Conservation (phyloP, 1,140 invertebrate genomes). For the Drosophila orosa region DNA sequence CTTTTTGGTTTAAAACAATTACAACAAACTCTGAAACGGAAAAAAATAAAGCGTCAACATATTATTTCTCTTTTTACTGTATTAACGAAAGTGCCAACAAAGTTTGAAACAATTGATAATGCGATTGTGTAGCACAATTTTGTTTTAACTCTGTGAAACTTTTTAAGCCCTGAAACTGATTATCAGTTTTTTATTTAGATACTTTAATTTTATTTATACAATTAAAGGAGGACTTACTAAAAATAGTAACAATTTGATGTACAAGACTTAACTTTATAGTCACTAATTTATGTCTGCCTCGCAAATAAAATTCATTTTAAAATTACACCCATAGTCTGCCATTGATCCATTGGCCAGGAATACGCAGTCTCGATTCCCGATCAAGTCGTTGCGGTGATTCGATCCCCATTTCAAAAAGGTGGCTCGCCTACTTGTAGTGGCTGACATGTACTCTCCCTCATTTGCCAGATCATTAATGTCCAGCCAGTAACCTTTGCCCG, state of each 20-base stretch:
- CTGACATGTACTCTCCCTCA: constrained; percentile 3
- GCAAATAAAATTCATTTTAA: not conserved
- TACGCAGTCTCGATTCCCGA: not conserved
- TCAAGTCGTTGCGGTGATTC: no score
- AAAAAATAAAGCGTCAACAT: not conserved
- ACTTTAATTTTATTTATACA: not conserved
- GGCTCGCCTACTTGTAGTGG: not conserved
- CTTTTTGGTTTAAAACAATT: not conserved
- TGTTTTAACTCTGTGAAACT: not conserved
- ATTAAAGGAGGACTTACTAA: not conserved
- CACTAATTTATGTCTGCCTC: not conserved
- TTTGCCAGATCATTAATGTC: not conserved
- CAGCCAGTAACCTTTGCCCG: not conserved
- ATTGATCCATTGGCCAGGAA: not conserved
- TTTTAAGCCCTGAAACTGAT: not conserved
- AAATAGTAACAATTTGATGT: accelerated
- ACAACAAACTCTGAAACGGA: not conserved
- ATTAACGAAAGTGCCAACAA: not conserved
- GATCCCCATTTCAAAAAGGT: not conserved
- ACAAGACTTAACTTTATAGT: not conserved
- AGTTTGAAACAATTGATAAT: not conserved
- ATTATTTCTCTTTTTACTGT: not conserved
- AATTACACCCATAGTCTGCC: not conserved
- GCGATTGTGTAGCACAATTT: not conserved
- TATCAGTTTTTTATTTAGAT: not conserved